Evolutionary conservation across 2,797 vertebrate genomes (phyloP), one percentile per base, ranked within the genome.

Genomic region (Platyrinchus mystaceus): DNA sequence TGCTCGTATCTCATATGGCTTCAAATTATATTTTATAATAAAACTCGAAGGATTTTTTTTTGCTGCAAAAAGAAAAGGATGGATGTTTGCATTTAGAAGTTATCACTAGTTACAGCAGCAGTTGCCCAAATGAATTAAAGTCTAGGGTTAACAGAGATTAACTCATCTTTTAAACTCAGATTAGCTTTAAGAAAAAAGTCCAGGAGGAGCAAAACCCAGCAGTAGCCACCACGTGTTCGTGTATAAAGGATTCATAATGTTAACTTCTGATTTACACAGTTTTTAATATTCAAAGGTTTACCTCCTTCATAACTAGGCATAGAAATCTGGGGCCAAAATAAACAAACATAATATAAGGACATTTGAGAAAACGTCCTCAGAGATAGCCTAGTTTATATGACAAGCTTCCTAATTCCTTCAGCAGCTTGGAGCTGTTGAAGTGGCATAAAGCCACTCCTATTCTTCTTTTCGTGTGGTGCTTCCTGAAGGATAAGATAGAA

Each of bases 331-430:
- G 20, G 18, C 9, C 30, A 70, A 84, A 62, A 67, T 21, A 75
- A 71, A 59, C 18, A 43, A 7, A 12, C 8, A 17, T 37, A n/a
- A 28, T 0, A 0, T 70, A 41, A 67, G 34, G 17, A 59, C 9
- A 34, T 22, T 58, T 52, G 12, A n/a, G 47, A 59, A 73, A 50
- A 67, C 12, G 44, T 44, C n/a, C 22, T 34, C 50, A 47, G 39
- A 84, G n/a, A 32, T 34, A 37, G 21, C 23, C 21, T 53, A 66
- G 23, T 23, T 84, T 53, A 37, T 1, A 4, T 52, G 53, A 70
- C 43, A 69, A 49, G 10, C 12, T 77, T 66, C 11, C 16, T 14
- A 30, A 27, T 78, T 89, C 44, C n/a, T 81, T 63, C 77, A 79
- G 49, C 34, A 82, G 7, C 9, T 81, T 82, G 24, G 21, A 77